Evolutionary conservation across 2,113 vertebrate species (phyloP), one percentile per base, ranked within the genome.

Genomic region (Catagonus wagneri): DNA sequence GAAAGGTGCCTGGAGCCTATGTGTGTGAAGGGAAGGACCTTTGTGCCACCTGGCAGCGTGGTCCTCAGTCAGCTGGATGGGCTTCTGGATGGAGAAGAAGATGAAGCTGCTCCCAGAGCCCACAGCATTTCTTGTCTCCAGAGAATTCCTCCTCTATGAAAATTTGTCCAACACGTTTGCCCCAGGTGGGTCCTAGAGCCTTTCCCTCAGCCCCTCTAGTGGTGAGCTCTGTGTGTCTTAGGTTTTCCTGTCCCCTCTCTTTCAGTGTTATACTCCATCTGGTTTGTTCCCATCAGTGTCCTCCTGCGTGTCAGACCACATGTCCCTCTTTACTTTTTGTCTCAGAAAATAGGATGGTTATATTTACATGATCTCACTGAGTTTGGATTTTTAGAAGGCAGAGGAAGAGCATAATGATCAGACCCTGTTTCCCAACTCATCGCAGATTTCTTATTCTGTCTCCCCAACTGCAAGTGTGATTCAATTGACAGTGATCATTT

Each of bases 381-480:
- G 27, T 90, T 78, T 96, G 94, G 22, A 29, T 96, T 54, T 79
- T 12, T 16, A 4, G 34, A 65, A 93, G 72, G 56, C 81, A 66
- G n/a, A 84, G 56, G 56, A 34, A 61, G 39, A 79, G 19, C 19
- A 0, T 44, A 14, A 29, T 44, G 20, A 34, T 75, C 36, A 85
- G 36, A 56, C 22, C 32, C 19, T n/a, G 36, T 65, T 86, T 89
- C 34, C 39, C n/a, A 61, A 8, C 23, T 34, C 32, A 4, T 32
- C 32, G 36, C 44, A 15, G 80, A 23, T 76, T 90, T 92, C 84
- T 32, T 39, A 36, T 58, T 34, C 58, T 63, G 19, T 60, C 61
- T 94, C 22, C 19, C n/a, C 68, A 63, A 0, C 8, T 75, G 36
- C 71, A 81, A 87, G 44, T 23, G 16, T 12, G 50, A 27, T 17